phyloP scores from a whole-genome alignment of 2,113 vertebrate genomes.

The Serilophus lunatus region DNA sequence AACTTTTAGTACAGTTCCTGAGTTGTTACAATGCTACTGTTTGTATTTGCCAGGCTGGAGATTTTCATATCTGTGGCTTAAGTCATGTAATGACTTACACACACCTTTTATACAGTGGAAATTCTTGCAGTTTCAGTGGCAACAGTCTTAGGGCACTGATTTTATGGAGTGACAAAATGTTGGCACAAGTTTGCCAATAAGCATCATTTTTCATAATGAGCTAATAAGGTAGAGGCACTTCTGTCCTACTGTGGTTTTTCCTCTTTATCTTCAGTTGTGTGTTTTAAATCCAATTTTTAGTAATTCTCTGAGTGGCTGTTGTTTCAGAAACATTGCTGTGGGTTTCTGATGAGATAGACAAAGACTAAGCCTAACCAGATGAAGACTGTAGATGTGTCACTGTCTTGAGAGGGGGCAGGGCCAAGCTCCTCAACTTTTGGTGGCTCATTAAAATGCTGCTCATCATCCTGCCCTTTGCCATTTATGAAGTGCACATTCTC shows the following conservation, averaged over 20 bases:
- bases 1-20: conserved; percentile 49
- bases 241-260: not conserved
- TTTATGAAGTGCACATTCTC: not conserved
- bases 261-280: not conserved
- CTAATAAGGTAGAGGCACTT: not conserved
- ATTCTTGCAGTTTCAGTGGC: not conserved
- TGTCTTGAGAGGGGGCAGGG: not conserved
- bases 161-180: not conserved
- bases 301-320: not conserved
- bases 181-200: not conserved
- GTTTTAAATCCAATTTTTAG: not conserved
- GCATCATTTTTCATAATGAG: not conserved
- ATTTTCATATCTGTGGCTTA: conserved; percentile 13
- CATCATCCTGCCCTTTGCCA: not conserved
- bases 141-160: not conserved
- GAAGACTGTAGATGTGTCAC: not conserved
- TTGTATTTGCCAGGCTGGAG: conserved; percentile 21
- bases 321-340: not conserved
- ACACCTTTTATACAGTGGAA: conserved; percentile 18
- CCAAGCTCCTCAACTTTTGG: not conserved
- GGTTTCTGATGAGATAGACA: not conserved
- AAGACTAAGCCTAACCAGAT: not conserved
- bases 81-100: conserved; percentile 49
- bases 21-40: conserved; percentile 41
- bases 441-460: not conserved